A percentile compares a stretch with the other conserved stretches of the same genome.
Evolutionary conservation across 1,140 invertebrate genomes (phyloP).

Genomic region (Pachyrhynchus sulphureomaculatus): DNA sequence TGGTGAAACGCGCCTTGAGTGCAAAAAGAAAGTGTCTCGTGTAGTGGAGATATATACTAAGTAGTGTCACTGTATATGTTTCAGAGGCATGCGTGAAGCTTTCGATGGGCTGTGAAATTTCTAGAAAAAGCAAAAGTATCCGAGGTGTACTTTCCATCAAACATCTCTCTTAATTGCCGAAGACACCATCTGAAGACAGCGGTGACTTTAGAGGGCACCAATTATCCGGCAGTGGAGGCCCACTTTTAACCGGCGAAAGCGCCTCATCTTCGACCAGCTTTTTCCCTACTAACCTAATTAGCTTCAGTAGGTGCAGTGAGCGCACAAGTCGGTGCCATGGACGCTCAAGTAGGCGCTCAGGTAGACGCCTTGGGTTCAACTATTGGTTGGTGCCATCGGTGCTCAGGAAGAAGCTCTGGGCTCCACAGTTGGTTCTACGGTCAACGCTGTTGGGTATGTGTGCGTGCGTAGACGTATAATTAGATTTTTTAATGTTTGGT

Average conservation of each 20-base stretch:
- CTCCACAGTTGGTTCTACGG: conserved; percentile 42
- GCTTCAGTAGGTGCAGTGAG: conserved; percentile 44
- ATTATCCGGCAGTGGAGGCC: conserved; percentile 50
- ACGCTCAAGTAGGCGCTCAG: conserved; percentile 43
- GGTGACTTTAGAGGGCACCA: conserved; percentile 53
- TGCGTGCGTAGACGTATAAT: conserved; percentile 30
- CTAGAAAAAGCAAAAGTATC: too few relatives aligned
- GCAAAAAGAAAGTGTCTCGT: too few relatives aligned
- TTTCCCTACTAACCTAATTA: conserved; percentile 50
- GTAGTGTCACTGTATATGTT: too few relatives aligned
- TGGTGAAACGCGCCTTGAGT: too few relatives aligned
- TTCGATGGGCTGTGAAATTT: too few relatives aligned
- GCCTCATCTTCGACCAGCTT: conserved; percentile 42
- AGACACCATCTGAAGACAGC: conserved; percentile 83
- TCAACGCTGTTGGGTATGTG: conserved; percentile 49
- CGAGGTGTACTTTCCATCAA: too few relatives aligned
- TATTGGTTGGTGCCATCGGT: conserved; percentile 46
- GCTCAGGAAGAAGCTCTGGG: conserved; percentile 44
- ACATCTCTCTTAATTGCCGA: too few relatives aligned
- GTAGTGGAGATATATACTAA: too few relatives aligned
- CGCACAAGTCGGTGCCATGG: conserved; percentile 45
- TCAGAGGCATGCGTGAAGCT: too few relatives aligned
- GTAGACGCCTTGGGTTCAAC: conserved; percentile 43
- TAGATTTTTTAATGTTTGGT: background rate
- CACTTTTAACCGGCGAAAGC: conserved; percentile 52